These are phyloP conservation scores for Hyles euphorbiae DNA, from an alignment of 1,140 invertebrate genomes.

Conservation along the genomic window DNA sequence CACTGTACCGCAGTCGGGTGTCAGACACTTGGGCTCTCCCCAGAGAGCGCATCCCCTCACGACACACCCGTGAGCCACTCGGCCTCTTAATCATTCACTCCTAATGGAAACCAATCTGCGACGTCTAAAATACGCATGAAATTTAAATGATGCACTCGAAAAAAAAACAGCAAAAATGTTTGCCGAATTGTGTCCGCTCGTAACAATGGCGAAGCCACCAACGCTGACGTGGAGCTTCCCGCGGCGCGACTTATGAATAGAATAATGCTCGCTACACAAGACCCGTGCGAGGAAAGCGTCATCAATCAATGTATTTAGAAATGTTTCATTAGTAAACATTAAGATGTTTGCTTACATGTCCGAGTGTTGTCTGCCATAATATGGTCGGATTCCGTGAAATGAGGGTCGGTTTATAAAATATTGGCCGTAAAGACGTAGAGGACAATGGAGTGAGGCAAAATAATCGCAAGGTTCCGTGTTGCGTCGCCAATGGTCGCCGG, in stretches of 20 bases:
- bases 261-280: slow-evolving; percentile 58
- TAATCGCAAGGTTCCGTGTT: slow-evolving; percentile 31
- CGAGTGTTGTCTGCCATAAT: slow-evolving; percentile 51
- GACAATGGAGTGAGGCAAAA: slow-evolving; percentile 39
- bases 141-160: slow-evolving; percentile 61
- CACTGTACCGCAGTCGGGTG: slow-evolving; percentile 50
- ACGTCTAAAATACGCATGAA: slow-evolving; percentile 63
- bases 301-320: slow-evolving; percentile 69
- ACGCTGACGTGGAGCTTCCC: slow-evolving; percentile 50
- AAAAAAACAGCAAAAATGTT: slow-evolving; percentile 54
- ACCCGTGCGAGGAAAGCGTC: slow-evolving; percentile 42
- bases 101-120: slow-evolving; percentile 61
- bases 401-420: slow-evolving; percentile 45
- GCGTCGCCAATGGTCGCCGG: slow-evolving; percentile 26
- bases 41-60: slow-evolving; percentile 32
- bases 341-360: slow-evolving; percentile 73
- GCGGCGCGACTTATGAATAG: slow-evolving; percentile 60
- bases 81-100: slow-evolving; percentile 65
- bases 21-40: slow-evolving; percentile 38
- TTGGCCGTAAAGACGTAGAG: slow-evolving; percentile 39
- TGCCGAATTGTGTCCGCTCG: slow-evolving; percentile 45
- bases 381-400: slow-evolving; percentile 57
- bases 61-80: slow-evolving; percentile 22
- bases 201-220: slow-evolving; percentile 64
- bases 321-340: slow-evolving; percentile 74